Evolutionary conservation across 2,113 vertebrate species (phyloP).

Genomic region (Scolopax mira): DNA sequence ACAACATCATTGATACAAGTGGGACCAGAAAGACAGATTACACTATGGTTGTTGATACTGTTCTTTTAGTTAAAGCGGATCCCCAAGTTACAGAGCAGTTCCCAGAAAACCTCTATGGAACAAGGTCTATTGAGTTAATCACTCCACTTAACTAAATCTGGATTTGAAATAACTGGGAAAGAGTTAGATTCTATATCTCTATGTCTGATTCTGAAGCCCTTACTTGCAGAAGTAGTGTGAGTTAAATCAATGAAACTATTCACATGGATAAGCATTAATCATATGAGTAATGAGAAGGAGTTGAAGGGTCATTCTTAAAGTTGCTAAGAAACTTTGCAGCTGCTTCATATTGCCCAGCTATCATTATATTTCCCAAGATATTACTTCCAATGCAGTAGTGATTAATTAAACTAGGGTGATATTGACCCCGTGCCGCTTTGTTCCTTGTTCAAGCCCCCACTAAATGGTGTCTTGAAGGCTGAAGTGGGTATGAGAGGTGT

Average conservation of each 20-base stretch:
- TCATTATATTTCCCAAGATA: slow-evolving; percentile 23
- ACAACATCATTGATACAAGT: neutral
- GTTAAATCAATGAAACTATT: slow-evolving; percentile 52
- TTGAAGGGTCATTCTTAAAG: slow-evolving; percentile 44
- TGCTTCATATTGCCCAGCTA: slow-evolving; percentile 29
- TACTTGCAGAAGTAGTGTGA: neutral
- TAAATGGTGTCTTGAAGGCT: neutral
- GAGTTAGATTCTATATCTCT: neutral
- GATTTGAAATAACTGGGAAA: neutral
- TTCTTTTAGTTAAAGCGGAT: neutral
- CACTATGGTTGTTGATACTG: neutral
- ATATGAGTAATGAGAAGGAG: slow-evolving; percentile 36
- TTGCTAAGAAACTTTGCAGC: slow-evolving; percentile 43
- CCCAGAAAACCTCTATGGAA: neutral
- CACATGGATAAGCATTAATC: slow-evolving; percentile 53
- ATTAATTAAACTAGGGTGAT: slow-evolving; percentile 45
- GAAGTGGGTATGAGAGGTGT: neutral
- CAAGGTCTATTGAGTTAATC: neutral
- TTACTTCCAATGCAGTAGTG: slow-evolving; percentile 6
- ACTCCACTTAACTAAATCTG: neutral
- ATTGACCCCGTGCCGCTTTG: neutral
- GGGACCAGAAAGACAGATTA: neutral
- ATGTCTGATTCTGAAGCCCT: neutral
- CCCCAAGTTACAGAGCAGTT: neutral
- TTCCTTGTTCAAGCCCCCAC: neutral